phyloP scores from a whole-genome alignment of 2,113 vertebrate genomes.

The Hemiprocne comata region DNA sequence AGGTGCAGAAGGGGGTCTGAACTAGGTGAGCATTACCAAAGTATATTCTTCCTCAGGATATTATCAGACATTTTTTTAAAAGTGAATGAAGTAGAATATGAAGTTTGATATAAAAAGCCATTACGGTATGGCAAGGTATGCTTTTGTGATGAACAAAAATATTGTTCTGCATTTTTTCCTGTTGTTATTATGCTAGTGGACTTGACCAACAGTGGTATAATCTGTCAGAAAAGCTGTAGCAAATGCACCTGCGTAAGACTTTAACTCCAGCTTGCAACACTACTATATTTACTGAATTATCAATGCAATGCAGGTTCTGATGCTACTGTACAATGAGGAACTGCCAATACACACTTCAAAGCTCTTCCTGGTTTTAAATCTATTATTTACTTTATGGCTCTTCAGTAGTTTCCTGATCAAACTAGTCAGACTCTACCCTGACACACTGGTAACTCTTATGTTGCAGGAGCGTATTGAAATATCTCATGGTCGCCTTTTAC shows the following conservation, averaged over 20 bases:
- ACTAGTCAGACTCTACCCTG: background rate
- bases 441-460: background rate
- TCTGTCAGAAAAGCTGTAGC: background rate
- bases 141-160: background rate
- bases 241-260: background rate
- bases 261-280: background rate
- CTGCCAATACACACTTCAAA: constrained; percentile 9
- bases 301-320: background rate
- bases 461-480: background rate
- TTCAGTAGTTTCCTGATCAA: constrained; percentile 21
- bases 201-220: background rate
- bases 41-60: background rate
- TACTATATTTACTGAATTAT: constrained; percentile 18
- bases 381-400: background rate
- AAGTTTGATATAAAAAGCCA: background rate
- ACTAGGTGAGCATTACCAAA: background rate
- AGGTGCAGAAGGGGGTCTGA: background rate
- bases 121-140: background rate
- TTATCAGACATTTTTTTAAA: background rate
- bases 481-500: background rate
- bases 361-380: constrained; percentile 6
- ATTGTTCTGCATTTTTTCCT: background rate
- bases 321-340: background rate
- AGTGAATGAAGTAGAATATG: background rate
- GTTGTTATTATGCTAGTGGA: background rate